phyloP scores from a whole-genome alignment of 1,140 invertebrate genomes.

The Ctenoplectra terminalis region DNA sequence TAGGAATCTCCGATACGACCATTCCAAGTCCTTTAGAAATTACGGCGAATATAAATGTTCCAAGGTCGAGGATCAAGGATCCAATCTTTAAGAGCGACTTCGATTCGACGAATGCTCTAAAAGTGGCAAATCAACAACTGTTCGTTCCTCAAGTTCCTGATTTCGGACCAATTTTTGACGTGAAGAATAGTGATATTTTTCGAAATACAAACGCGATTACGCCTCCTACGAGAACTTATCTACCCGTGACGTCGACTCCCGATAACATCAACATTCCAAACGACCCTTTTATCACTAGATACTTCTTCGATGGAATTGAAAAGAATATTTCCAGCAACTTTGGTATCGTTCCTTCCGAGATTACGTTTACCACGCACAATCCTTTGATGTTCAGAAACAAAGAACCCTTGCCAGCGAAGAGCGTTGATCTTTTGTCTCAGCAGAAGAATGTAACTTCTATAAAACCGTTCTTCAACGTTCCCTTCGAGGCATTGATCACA shows the following conservation, averaged over 20 bases:
- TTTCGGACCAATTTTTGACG: background rate
- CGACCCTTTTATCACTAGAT: slow-evolving; percentile 9
- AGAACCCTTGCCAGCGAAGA: background rate
- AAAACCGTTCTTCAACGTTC: slow-evolving; percentile 72
- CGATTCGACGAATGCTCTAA: background rate
- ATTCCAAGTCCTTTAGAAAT: slow-evolving; percentile 57
- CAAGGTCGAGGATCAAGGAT: slow-evolving; percentile 49
- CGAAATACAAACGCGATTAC: background rate
- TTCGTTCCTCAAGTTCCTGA: slow-evolving; percentile 21
- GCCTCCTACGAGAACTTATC: slow-evolving; percentile 10
- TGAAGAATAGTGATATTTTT: background rate
- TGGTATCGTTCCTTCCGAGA: background rate
- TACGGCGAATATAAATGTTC: slow-evolving; percentile 76
- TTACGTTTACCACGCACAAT: background rate
- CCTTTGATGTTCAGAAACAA: background rate
- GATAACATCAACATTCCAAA: slow-evolving; percentile 18
- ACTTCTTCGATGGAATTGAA: slow-evolving; percentile 21
- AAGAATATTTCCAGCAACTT: slow-evolving; percentile 26
- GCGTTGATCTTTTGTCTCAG: background rate
- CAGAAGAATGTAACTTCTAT: background rate
- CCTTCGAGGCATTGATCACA: slow-evolving; percentile 78
- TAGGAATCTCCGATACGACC: background rate
- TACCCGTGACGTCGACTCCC: background rate
- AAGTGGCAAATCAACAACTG: background rate
- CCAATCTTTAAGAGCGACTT: background rate